Evolutionary conservation across 2,113 vertebrate species (phyloP), one percentile per base, ranked within the genome.

Genomic region (Rhea pennata): DNA sequence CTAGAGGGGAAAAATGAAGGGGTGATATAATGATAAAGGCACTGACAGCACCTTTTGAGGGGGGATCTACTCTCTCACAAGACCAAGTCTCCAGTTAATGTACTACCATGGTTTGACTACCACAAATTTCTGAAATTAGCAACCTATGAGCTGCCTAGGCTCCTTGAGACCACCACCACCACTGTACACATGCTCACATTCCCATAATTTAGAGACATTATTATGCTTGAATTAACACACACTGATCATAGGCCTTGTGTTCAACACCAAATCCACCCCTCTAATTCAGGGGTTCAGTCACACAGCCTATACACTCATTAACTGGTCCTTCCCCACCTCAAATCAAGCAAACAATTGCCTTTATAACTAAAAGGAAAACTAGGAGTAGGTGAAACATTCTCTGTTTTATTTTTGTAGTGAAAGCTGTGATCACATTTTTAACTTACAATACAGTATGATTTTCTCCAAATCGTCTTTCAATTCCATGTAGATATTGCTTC

Each of bases 401-500:
- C 31, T 21, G 56, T 69, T 78, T 79, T 87, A 3, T 51, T 62
- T 91, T 51, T 83, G 29, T n/a, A 78, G 42, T 65, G 67, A 87
- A 93, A 87, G 91, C 31, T 53, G 31, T 48, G 36, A 67, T 21
- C 23, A 23, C 5, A 16, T 77, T 83, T 95, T 78, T 2, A 91
- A 78, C 15, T 78, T 74, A 51, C 6, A 90, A 59, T 42, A 29
- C 36, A 90, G 76, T 53, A 64, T 7, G 27, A 72, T 81, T 93
- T 77, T 75, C 74, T 76, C 67, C 51, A 62, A 89, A 56, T n/a
- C 36, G 23, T 87, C 64, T 67, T 88, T 87, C 67, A 93, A 94
- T 71, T 94, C 67, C 50, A 73, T 89, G 92, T 12, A 79, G 71
- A 87, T 66, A 91, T 14, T 77, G 81, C 78, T 83, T 89, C 67